Evolutionary conservation across 30 jellyfish, hydroid and myxozoan genomes (phyloP), one percentile per base, ranked within the genome.

Genomic region (Chrysaora quinquecirrha): DNA sequence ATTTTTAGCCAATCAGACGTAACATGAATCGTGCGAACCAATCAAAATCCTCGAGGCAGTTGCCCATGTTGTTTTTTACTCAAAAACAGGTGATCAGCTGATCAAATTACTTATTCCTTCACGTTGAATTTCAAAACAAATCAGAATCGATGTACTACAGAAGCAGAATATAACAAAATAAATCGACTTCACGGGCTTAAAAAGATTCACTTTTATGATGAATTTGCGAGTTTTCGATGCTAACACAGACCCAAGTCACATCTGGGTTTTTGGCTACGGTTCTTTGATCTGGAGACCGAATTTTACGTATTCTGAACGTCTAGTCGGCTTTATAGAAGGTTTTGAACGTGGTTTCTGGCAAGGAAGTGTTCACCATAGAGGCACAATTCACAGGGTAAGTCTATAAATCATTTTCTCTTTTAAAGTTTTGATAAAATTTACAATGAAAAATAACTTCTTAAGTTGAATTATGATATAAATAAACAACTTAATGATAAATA

Each of bases 261-360:
- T 82, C 21, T 84, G 95, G 95, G 73, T 91, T 3, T 91, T 91
- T 83, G 98, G 98, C 0, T 91, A 91, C 48, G 98, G 98, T 47
- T 91, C 98, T 34, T 76, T 91, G 33, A 73, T 84, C 20, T 91
- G 98, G 98, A 62, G 70, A 35, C 98, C 98, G 75, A 94, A 91
- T 61, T 85, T 91, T 52, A 64, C 75, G 1, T 85, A 71, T 48
- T 89, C 73, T 35, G 86, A 78, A 38, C 69, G 77, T 34, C 3
- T 83, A 31, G 87, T 87, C 20, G 98, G 96, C n/a, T 85, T 73
- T 71, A 71, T 91, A 4, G 69, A 71, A 0, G 98, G 98, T 11
- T 91, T 52, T 75, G 87, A 85, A 38, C 43, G 98, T 22, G 46
- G 95, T 48, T 91, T 91, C 46, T 91, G 98, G 98, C 98, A 91